Percentiles rank a stretch among this genome's conserved stretches.
These are phyloP conservation scores for Bovichtus diacanthus DNA, from an alignment of 2,797 vertebrate species.

Conservation along the genomic window DNA sequence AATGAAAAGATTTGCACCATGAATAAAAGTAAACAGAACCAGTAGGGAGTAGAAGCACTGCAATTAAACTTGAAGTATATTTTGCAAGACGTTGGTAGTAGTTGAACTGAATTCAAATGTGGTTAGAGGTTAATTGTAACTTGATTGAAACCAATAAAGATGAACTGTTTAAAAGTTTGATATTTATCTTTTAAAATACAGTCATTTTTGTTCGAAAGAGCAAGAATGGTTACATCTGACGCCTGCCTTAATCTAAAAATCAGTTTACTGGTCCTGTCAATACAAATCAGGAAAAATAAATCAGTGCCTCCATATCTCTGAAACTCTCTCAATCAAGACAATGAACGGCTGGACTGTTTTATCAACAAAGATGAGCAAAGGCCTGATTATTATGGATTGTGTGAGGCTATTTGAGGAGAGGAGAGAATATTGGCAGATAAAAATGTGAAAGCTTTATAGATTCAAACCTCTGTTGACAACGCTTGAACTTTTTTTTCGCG, in stretches of 20 bases:
- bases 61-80: neutral
- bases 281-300: neutral
- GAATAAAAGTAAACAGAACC: neutral
- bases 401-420: neutral
- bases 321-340: neutral
- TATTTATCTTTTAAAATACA: neutral
- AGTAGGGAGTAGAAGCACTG: neutral
- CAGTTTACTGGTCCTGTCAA: neutral
- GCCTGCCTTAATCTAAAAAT: neutral
- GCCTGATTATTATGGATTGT: neutral
- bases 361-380: neutral
- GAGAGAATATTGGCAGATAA: neutral
- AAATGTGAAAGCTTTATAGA: neutral
- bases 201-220: neutral
- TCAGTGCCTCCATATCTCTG: neutral
- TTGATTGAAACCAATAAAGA: neutral
- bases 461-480: slow-evolving; percentile 1
- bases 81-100: neutral
- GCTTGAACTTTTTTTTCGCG: neutral
- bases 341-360: neutral
- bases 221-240: neutral
- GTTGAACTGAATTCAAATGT: neutral
- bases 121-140: neutral
- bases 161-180: neutral
- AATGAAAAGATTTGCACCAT: neutral